phyloP scores from a whole-genome alignment of 2,797 vertebrate genomes.

The Heteromormyrus szaboi region DNA sequence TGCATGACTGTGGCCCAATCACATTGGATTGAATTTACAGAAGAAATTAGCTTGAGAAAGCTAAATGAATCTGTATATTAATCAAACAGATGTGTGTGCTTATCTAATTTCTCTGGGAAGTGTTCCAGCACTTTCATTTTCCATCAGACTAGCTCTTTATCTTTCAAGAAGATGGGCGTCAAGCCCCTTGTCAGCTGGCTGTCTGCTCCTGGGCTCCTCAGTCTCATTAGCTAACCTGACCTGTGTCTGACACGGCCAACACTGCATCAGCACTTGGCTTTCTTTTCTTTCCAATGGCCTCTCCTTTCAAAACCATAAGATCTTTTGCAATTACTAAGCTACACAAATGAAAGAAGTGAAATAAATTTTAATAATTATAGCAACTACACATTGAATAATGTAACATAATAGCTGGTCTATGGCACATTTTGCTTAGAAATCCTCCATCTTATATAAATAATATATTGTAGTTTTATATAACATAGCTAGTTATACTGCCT shows the following conservation, averaged over 20 bases:
- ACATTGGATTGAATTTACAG: conserved; percentile 17
- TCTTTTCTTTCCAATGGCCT: background rate
- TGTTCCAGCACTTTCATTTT: conserved; percentile 42
- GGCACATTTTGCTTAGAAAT: background rate
- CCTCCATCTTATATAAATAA: background rate
- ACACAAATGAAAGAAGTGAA: background rate
- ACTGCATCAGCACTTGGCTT: background rate
- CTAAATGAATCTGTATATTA: conserved; percentile 57
- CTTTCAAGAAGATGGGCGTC: conserved; percentile 35
- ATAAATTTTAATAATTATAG: background rate
- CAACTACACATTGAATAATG: background rate
- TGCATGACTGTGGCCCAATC: conserved; percentile 28
- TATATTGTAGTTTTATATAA: background rate
- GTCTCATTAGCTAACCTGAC: background rate
- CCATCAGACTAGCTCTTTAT: conserved; percentile 26
- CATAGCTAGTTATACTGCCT: background rate
- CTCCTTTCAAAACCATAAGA: background rate
- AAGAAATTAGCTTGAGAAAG: conserved; percentile 36
- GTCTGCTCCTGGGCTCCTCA: background rate
- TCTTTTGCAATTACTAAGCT: background rate
- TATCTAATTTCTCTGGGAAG: conserved; percentile 61
- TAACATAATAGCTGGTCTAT: background rate
- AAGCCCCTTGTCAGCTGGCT: background rate
- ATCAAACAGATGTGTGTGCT: conserved; percentile 61
- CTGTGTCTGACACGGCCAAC: background rate